Evolutionary conservation across 1,140 invertebrate species (phyloP).

Genomic region (Drosophila pallidifrons): DNA sequence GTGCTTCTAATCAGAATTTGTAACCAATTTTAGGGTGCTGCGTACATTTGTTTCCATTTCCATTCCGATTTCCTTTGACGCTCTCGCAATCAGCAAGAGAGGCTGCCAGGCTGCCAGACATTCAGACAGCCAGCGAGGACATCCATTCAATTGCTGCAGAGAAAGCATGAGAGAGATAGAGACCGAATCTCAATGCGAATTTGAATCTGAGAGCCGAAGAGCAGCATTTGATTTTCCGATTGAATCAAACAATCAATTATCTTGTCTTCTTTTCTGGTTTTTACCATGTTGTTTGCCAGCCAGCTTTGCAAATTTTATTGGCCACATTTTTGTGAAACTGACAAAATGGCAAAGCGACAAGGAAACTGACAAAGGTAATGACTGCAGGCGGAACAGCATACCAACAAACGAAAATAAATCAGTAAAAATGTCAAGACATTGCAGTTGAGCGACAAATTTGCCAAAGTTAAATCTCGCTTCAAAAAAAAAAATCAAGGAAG

Average conservation of each 20-base stretch:
- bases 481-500: background rate
- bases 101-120: constrained; percentile 27
- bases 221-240: constrained; percentile 77
- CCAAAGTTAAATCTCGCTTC: background rate
- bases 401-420: constrained; percentile 8
- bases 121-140: constrained; percentile 28
- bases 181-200: constrained; percentile 16
- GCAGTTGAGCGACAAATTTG: constrained; percentile 22
- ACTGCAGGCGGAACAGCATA: constrained; percentile 26
- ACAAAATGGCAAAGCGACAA: constrained; percentile 47
- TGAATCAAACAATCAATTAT: constrained; percentile 84
- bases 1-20: constrained; percentile 81
- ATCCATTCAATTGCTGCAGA: constrained; percentile 26
- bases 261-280: constrained; percentile 61
- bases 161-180: background rate
- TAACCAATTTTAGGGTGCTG: constrained; percentile 75
- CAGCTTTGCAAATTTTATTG: constrained; percentile 69
- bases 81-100: constrained; percentile 67
- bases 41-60: constrained; percentile 54
- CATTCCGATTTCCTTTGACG: constrained; percentile 70
- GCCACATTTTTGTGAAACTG: constrained; percentile 65
- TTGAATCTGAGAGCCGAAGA: constrained; percentile 31
- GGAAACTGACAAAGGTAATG: constrained; percentile 31
- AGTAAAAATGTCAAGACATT: constrained; percentile 41
- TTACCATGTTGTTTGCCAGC: constrained; percentile 39